Conservation (phyloP, 1,140 invertebrate genomes). For the Chironomus striatipennis region DNA sequence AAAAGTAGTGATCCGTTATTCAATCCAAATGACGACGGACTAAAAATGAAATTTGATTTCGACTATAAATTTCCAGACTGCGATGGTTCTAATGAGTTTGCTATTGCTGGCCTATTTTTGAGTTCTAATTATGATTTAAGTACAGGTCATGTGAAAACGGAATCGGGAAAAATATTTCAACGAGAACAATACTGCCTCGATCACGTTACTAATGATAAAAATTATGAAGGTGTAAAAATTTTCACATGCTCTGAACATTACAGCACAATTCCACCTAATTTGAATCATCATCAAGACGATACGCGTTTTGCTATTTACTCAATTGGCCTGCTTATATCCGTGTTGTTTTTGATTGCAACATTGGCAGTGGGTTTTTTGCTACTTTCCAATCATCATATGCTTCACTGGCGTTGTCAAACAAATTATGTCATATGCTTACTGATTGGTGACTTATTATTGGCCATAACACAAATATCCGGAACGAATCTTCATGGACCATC, state of each 20-base stretch:
- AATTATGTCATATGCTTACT: slow-evolving; percentile 71
- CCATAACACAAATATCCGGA: slow-evolving; percentile 57
- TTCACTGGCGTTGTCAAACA: slow-evolving; percentile 77
- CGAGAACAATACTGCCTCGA: slow-evolving; percentile 35
- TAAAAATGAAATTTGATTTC: slow-evolving; percentile 31
- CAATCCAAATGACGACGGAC: slow-evolving; percentile 31
- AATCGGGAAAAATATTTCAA: slow-evolving; percentile 29
- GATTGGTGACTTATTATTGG: slow-evolving; percentile 65
- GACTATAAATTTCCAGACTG: slow-evolving; percentile 47
- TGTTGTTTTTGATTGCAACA: slow-evolving; percentile 66
- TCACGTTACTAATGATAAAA: slow-evolving; percentile 30
- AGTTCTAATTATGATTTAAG: slow-evolving; percentile 32
- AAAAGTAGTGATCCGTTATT: slow-evolving; percentile 27
- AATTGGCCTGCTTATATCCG: slow-evolving; percentile 63
- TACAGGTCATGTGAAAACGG: slow-evolving; percentile 29
- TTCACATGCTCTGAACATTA: slow-evolving; percentile 53
- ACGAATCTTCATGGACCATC: slow-evolving; percentile 46
- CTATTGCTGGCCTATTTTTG: slow-evolving; percentile 43
- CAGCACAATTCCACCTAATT: slow-evolving; percentile 35
- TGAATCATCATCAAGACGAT: slow-evolving; percentile 37
- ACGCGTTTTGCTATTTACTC: slow-evolving; percentile 59
- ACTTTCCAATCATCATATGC: slow-evolving; percentile 68
- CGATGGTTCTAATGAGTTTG: slow-evolving; percentile 37
- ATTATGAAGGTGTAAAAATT: slow-evolving; percentile 40
- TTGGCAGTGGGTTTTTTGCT: slow-evolving; percentile 63